Evolutionary conservation across 2,113 vertebrate species (phyloP).

Genomic region (Albula glossodonta): DNA sequence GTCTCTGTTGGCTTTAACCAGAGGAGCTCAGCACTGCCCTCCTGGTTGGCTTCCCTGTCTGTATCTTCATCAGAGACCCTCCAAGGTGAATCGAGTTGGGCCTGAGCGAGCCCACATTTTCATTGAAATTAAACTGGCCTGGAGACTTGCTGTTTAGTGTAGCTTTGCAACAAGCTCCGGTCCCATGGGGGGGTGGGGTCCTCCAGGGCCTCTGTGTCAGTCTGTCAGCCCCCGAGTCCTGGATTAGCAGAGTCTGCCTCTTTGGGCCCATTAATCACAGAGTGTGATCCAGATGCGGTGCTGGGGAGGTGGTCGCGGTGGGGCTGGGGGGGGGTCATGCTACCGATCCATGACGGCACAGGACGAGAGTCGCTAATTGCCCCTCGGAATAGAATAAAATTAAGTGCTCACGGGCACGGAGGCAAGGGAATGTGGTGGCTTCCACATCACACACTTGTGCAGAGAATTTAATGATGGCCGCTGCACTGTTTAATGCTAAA

Average conservation of each 20-base stretch:
- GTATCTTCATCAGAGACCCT: too few relatives aligned
- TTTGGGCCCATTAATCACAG: constrained; percentile 18
- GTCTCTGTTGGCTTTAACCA: not conserved
- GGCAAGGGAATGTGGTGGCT: not conserved
- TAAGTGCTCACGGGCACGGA: not conserved
- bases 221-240: not conserved
- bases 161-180: not conserved
- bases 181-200: not conserved
- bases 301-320: not conserved
- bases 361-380: constrained; percentile 26
- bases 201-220: constrained; percentile 24
- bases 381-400: constrained; percentile 29
- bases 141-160: not conserved
- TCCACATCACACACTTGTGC: not conserved
- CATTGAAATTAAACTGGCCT: not conserved
- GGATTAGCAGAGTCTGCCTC: constrained; percentile 19
- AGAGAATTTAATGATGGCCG: not conserved
- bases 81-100: too few relatives aligned
- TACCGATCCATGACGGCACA: constrained; percentile 2
- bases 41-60: not conserved
- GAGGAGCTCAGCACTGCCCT: not conserved
- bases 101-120: not conserved
- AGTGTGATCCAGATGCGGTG: not conserved
- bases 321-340: not conserved
- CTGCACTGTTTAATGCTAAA: not conserved